Evolutionary conservation across 2,797 vertebrate species (phyloP).

Genomic region (Erethizon dorsatum): DNA sequence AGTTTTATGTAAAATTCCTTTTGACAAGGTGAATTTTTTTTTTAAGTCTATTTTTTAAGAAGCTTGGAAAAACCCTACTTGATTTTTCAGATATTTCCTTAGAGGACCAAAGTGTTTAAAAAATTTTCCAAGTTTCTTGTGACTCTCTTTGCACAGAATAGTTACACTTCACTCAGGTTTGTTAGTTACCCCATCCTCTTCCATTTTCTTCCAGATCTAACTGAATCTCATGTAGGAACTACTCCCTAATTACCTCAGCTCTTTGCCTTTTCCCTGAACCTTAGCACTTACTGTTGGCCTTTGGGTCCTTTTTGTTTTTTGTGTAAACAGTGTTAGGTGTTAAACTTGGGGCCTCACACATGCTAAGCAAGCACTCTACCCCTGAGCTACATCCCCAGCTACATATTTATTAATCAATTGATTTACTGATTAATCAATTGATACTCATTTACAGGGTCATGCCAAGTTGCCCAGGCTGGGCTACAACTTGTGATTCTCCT

Average conservation of each 20-base stretch:
- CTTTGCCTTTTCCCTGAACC: constrained; percentile 43
- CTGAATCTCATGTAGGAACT: neutral
- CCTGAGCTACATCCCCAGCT: neutral
- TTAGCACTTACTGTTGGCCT: constrained; percentile 36
- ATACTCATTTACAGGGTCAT: neutral
- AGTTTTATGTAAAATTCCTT: constrained; percentile 55
- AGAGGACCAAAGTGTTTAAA: constrained; percentile 22
- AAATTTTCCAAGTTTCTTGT: neutral
- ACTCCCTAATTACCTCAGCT: neutral
- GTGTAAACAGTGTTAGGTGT: neutral
- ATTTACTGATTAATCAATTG: neutral
- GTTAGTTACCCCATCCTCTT: neutral
- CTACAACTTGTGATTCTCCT: neutral
- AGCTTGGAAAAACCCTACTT: constrained; percentile 56
- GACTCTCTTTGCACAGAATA: constrained; percentile 16
- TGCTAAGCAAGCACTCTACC: neutral
- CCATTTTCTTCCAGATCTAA: neutral
- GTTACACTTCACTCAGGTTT: constrained; percentile 7
- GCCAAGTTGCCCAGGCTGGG: neutral
- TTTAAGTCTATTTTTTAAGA: constrained; percentile 62
- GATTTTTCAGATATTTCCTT: constrained; percentile 56
- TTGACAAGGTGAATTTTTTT: constrained; percentile 42
- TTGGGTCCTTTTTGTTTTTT: neutral
- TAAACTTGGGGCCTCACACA: neutral
- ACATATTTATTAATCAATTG: neutral